phyloP scores from a whole-genome alignment of 2,113 vertebrate species.

The Macrotus californicus region DNA sequence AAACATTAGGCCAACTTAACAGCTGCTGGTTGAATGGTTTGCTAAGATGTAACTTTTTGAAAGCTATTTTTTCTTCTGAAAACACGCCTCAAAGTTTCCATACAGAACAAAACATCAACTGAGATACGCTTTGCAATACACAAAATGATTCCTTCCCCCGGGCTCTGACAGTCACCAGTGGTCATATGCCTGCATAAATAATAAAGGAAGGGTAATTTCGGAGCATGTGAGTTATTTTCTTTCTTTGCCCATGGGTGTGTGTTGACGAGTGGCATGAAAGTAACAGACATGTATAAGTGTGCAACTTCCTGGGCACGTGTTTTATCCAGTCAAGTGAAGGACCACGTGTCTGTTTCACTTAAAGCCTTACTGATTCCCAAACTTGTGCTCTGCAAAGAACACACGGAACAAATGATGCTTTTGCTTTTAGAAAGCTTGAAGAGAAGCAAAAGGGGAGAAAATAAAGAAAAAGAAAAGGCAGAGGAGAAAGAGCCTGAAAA shows the following conservation, averaged over 20 bases:
- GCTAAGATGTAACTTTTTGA: slow-evolving; percentile 72
- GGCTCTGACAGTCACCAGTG: background rate
- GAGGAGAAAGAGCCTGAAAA: background rate
- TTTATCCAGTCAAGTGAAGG: background rate
- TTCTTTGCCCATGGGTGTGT: background rate
- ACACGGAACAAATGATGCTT: background rate
- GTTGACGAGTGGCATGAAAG: background rate
- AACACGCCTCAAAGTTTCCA: slow-evolving; percentile 70
- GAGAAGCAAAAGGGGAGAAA: background rate
- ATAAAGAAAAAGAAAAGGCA: background rate
- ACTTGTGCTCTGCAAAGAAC: background rate
- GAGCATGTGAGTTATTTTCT: background rate
- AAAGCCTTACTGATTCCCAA: background rate
- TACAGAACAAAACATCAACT: slow-evolving; percentile 71
- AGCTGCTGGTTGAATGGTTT: slow-evolving; percentile 75
- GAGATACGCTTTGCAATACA: slow-evolving; percentile 47
- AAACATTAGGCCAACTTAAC: slow-evolving; percentile 80
- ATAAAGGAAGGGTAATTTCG: background rate
- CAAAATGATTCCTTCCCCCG: slow-evolving; percentile 9
- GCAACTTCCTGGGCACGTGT: background rate
- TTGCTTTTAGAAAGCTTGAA: background rate
- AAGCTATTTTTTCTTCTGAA: slow-evolving; percentile 64
- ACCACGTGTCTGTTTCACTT: background rate
- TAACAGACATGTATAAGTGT: background rate
- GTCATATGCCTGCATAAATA: background rate